Evolutionary conservation across 2,797 vertebrate species (phyloP).

Genomic region (Cyprinella venusta): DNA sequence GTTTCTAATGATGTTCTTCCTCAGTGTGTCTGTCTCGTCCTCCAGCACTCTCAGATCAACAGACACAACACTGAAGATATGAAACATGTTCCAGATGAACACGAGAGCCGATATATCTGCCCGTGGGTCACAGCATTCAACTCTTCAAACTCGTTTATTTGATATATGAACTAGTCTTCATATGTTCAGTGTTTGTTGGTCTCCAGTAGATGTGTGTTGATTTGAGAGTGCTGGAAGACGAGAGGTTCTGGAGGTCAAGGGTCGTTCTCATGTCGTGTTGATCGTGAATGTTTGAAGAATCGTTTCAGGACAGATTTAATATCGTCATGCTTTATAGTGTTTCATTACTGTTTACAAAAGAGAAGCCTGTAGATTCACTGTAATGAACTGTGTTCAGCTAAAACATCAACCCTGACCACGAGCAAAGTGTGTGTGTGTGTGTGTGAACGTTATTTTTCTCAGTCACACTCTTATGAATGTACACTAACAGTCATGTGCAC

Average conservation of each 20-base stretch:
- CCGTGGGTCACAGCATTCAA: neutral
- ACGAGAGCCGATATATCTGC: neutral
- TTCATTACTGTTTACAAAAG: conserved; percentile 31
- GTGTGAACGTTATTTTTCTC: neutral
- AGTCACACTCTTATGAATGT: conserved; percentile 78
- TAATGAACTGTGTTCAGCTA: neutral
- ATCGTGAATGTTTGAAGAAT: conserved; percentile 6
- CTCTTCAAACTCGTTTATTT: too few species aligned
- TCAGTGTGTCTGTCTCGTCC: neutral
- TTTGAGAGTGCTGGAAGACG: neutral
- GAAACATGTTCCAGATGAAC: neutral
- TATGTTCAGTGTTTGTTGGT: neutral
- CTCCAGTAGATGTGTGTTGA: neutral
- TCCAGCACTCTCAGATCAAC: neutral
- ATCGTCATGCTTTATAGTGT: neutral
- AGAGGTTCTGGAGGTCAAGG: neutral
- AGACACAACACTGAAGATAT: neutral
- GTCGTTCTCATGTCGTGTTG: too few species aligned
- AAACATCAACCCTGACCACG: neutral
- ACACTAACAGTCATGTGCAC: conserved; percentile 75
- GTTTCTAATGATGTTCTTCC: neutral
- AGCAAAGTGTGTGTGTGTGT: neutral
- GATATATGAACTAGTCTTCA: rapidly evolving
- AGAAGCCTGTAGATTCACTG: conserved; percentile 10
- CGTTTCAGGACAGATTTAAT: neutral